Conservation (phyloP, 2,888 invertebrate species). For the Caenorhabditis panamensis region DNA sequence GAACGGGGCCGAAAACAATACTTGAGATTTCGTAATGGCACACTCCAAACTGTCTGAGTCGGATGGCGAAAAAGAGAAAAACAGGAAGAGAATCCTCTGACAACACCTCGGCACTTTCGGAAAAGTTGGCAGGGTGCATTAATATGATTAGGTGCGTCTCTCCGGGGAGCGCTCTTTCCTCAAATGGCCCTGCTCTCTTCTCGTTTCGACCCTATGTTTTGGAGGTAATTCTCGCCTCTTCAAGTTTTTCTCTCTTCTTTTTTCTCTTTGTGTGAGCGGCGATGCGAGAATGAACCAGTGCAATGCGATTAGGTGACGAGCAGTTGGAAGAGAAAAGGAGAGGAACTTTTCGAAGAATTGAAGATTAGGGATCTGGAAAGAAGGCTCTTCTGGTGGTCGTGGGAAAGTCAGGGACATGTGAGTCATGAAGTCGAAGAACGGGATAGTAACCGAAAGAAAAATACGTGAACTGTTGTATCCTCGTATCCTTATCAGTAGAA, state of each 20-base stretch:
- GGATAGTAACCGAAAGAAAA: too few species aligned
- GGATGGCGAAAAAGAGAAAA: background rate
- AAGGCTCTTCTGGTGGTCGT: too few species aligned
- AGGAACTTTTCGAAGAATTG: background rate
- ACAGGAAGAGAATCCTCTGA: background rate
- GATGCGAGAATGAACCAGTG: conserved; percentile 22
- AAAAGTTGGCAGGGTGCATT: conserved; percentile 47
- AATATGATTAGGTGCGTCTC: conserved; percentile 57
- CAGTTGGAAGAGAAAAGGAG: background rate
- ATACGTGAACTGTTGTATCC: background rate
- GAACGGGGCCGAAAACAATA: background rate
- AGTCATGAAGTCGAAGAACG: background rate
- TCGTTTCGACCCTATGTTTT: conserved; percentile 9
- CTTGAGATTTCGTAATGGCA: too few species aligned
- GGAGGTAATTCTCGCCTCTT: conserved; percentile 13
- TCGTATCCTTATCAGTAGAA: too few species aligned
- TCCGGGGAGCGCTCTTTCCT: conserved; percentile 51
- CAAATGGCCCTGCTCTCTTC: conserved; percentile 21
- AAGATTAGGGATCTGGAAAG: conserved; percentile 13
- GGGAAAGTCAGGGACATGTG: background rate
- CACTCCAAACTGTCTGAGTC: background rate
- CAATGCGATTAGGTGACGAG: conserved; percentile 45
- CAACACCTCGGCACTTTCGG: conserved; percentile 13
- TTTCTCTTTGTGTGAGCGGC: conserved; percentile 25
- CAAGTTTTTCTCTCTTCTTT: conserved; percentile 32